Conservation (phyloP, 2,113 vertebrate genomes). For the Athene noctua region DNA sequence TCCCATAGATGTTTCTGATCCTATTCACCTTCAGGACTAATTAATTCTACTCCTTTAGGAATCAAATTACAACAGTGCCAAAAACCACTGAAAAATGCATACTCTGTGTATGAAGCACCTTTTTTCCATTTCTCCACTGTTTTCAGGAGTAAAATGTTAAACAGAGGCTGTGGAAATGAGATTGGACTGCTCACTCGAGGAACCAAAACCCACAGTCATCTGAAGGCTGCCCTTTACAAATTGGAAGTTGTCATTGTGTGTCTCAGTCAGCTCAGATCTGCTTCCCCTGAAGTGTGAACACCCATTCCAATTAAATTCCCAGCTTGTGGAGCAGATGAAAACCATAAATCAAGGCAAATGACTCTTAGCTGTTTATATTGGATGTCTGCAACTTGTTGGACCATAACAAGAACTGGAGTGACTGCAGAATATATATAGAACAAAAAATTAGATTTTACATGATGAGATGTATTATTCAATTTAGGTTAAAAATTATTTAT, state of each 20-base stretch:
- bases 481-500: slow-evolving; percentile 31
- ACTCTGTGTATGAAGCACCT: not conserved
- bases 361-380: not conserved
- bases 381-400: not conserved
- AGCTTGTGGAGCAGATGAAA: not conserved
- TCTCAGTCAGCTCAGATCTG: not conserved
- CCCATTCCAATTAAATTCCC: not conserved
- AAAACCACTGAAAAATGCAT: not conserved
- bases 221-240: not conserved
- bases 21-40: not conserved
- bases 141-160: not conserved
- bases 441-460: not conserved
- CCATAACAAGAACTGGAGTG: not conserved
- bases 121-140: not conserved
- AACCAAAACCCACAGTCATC: not conserved
- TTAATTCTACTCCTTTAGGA: not conserved
- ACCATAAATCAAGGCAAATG: slow-evolving; percentile 19
- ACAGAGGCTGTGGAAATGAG: not conserved
- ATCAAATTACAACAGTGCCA: not conserved
- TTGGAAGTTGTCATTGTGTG: not conserved
- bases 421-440: not conserved
- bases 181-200: not conserved
- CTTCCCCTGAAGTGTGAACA: not conserved
- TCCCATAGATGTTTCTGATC: not conserved
- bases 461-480: slow-evolving; percentile 22